phyloP scores from a whole-genome alignment of 2,888 invertebrate genomes.

The Dicycla oo region DNA sequence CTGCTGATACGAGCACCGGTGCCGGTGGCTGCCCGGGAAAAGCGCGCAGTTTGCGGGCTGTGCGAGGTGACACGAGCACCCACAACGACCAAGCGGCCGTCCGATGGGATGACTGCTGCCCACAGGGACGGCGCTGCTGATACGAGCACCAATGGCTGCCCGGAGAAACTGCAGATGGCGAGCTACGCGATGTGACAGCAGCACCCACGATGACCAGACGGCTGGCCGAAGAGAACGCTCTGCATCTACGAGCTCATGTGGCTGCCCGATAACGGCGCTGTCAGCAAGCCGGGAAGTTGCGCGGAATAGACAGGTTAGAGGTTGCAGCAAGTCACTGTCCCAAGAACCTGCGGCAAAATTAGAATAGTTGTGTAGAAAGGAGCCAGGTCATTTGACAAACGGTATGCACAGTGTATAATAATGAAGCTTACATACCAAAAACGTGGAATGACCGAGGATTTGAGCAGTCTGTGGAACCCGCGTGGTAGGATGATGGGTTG shows the following conservation, averaged over 20 bases:
- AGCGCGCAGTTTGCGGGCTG: background rate
- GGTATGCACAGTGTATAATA: conserved; percentile 6
- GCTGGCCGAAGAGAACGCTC: background rate
- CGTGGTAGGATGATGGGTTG: background rate
- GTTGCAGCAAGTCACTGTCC: background rate
- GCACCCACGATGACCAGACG: background rate
- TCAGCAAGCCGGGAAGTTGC: background rate
- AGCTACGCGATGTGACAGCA: background rate
- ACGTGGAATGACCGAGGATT: conserved; percentile 15
- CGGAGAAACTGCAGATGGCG: too few relatives aligned
- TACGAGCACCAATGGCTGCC: background rate
- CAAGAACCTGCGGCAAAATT: conserved; percentile 37
- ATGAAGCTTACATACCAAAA: conserved; percentile 27
- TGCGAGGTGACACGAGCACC: conserved; percentile 13
- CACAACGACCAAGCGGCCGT: conserved; percentile 1
- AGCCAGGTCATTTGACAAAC: background rate
- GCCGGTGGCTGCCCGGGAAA: background rate
- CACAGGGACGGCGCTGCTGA: too few relatives aligned
- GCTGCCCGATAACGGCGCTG: background rate
- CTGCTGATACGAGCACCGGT: background rate
- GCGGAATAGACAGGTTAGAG: background rate
- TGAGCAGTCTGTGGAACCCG: conserved; percentile 20
- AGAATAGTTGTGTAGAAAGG: conserved; percentile 15
- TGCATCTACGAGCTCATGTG: background rate
- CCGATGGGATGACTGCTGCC: background rate